phyloP scores from a whole-genome alignment of 2,888 invertebrate genomes.

The Eupithecia subfuscata region DNA sequence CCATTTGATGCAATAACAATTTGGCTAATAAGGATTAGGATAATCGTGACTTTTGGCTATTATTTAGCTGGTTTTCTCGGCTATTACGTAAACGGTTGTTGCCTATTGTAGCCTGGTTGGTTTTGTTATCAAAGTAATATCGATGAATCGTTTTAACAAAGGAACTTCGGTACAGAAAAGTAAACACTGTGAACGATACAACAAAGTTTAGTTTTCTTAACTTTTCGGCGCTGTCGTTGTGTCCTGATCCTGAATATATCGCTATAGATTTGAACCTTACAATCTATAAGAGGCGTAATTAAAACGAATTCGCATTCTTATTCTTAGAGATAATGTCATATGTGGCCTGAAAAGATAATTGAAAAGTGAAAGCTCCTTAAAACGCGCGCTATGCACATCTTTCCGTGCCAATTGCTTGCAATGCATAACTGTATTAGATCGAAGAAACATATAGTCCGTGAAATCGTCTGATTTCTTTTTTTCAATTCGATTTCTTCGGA shows the following conservation, averaged over 20 bases:
- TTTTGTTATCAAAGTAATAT: not conserved
- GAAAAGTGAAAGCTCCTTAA: too few relatives aligned
- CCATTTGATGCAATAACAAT: conserved; percentile 31
- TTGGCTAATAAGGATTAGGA: conserved; percentile 26
- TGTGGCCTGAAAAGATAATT: too few relatives aligned
- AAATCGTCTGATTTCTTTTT: too few relatives aligned
- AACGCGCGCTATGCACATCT: too few relatives aligned
- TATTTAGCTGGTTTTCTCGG: conserved; percentile 14
- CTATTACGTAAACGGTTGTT: conserved; percentile 4
- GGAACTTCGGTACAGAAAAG: not conserved
- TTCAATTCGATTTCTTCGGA: too few relatives aligned
- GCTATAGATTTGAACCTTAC: not conserved
- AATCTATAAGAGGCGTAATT: too few relatives aligned
- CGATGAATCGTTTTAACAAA: not conserved
- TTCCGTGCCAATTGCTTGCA: too few relatives aligned
- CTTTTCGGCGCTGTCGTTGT: not conserved
- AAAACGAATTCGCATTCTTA: too few relatives aligned
- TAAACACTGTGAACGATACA: not conserved
- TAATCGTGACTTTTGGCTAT: conserved; percentile 13
- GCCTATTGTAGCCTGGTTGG: not conserved
- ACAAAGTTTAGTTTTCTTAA: not conserved
- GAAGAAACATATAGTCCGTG: too few relatives aligned
- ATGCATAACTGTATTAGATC: too few relatives aligned
- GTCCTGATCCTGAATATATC: not conserved
- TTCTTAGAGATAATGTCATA: too few relatives aligned